Evolutionary conservation across 2,797 vertebrate species (phyloP).

Genomic region (Eurystomus glaucurus): DNA sequence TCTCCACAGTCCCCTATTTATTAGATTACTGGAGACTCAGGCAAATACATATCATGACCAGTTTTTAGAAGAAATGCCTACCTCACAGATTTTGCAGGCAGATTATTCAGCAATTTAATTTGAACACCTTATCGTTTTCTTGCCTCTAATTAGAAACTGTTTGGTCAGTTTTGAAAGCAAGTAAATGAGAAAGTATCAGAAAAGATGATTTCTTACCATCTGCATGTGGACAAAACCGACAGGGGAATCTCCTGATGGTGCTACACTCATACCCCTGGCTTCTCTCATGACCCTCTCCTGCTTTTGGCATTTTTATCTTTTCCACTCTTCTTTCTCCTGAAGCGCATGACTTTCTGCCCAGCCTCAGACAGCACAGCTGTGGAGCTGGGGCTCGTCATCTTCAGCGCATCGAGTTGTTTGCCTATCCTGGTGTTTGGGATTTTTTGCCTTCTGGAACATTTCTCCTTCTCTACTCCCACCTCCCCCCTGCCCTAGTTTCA

Average conservation of each 20-base stretch:
- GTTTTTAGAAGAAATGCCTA: not conserved
- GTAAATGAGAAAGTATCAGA: not conserved
- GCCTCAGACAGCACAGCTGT: not conserved
- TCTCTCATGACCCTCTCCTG: not conserved
- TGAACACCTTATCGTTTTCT: not conserved
- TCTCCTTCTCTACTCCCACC: not conserved
- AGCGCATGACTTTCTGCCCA: rapidly evolving
- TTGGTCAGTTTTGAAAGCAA: conserved; percentile 16
- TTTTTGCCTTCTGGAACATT: not conserved
- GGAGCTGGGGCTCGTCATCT: not conserved
- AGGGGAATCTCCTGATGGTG: not conserved
- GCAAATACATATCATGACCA: not conserved
- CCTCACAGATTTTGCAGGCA: not conserved
- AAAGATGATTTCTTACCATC: not conserved
- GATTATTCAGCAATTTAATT: not conserved
- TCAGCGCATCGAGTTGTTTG: rapidly evolving
- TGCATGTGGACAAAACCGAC: rapidly evolving
- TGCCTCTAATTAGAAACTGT: not conserved
- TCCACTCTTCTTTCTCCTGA: not conserved
- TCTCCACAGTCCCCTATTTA: not conserved
- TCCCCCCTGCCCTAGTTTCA: rapidly evolving
- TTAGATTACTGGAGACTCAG: not conserved
- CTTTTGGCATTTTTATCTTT: not conserved
- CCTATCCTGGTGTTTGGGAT: not conserved
- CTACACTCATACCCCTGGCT: not conserved